Evolutionary conservation across 30 jellyfish, hydroid and myxozoan genomes (phyloP).

Genomic region (Calvadosia cruxmelitensis): DNA sequence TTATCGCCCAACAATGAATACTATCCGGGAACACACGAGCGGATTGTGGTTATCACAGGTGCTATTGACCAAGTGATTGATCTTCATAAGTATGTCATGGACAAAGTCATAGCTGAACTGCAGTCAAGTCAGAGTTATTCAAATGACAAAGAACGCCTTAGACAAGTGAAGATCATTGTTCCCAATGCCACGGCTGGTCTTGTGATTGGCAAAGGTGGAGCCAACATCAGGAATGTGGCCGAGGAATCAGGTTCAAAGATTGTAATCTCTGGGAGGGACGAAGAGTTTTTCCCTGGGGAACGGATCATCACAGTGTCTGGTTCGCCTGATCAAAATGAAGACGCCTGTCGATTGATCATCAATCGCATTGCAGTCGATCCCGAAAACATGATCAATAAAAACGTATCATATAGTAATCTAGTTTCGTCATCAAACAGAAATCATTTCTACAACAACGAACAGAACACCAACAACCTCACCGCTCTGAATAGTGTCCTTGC

Average conservation of each 20-base stretch:
- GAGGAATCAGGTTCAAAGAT: background rate
- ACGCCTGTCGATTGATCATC: background rate
- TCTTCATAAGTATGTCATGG: background rate
- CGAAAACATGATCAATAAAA: background rate
- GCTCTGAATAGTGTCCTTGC: no score
- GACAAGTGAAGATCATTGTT: background rate
- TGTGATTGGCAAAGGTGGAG: background rate
- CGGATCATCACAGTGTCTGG: slow-evolving; percentile 1
- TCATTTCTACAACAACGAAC: background rate
- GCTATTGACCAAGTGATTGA: background rate
- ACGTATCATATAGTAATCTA: background rate
- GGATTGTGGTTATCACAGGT: background rate
- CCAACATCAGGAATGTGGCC: background rate
- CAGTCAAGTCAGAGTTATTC: background rate
- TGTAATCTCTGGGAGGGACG: background rate
- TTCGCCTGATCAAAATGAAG: background rate
- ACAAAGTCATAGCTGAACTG: background rate
- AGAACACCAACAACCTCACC: background rate
- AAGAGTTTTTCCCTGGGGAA: background rate
- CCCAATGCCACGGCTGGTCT: slow-evolving; percentile 1
- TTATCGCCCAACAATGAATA: background rate
- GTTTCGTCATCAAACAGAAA: background rate
- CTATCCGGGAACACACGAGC: slow-evolving; percentile 1
- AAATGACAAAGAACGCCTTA: background rate
- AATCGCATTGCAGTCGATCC: slow-evolving; percentile 1